Evolutionary conservation across 2,888 invertebrate species (phyloP), one percentile per base, ranked within the genome.

Genomic region (Tanytarsus gracilentus): DNA sequence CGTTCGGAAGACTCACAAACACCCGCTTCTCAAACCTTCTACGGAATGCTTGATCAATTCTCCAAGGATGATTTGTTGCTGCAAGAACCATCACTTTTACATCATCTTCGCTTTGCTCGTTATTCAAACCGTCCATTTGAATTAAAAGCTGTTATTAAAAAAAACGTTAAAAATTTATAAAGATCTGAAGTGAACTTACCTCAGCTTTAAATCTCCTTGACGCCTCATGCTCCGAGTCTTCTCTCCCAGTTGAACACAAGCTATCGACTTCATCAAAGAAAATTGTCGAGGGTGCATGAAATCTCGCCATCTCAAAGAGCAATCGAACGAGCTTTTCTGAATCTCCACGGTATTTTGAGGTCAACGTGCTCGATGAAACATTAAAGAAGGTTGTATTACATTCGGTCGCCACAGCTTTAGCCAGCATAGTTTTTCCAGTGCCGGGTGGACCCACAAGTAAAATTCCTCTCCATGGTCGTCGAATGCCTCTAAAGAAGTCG

Each of bases 41-140:
- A 27, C 90, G 76, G 66, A 93, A 82, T 0, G 92, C 92, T 68
- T 92, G 91, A 68, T 90, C 91, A 64, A 93, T 84, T 68, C 91
- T 90, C 92, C 92, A 92, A 0, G 93, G 92, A 69, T 90, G 89
- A 73, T 93, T 93, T 1, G 92, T 93, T 5, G 93, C 92, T 0
- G 91, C 92, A 64, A 93, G 71, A 14, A 93, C 91, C 86, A 92
- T 89, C 23, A 93, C 85, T 21, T 85, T 77, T 68, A 84, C 84
- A 59, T 81, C 80, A 63, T 77, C 79, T 66, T 77, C 74, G 64
- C 76, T 77, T 67, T 26, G 76, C 55, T 77, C 75, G 8, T 82
- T 82, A 66, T 82, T 82, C 6, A 86, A 74, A 4, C 92, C 93
- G 69, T 93, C 93, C 90, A 93, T 93, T 75, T 93, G 92, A 67